Conservation (phyloP, 1,140 invertebrate species). For the Drosophila eugracilis region DNA sequence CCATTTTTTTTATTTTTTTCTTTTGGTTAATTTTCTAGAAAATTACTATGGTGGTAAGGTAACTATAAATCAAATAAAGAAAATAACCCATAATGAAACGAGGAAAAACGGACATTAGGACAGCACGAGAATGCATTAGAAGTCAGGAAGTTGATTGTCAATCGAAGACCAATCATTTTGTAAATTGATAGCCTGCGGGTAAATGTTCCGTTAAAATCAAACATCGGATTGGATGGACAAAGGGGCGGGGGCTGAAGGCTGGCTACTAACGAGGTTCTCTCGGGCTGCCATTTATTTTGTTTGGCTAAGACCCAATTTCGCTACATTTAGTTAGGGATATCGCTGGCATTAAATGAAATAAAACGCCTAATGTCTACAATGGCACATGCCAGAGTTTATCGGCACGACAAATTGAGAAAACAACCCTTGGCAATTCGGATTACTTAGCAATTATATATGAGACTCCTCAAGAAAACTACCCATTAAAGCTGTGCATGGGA, state of each 20-base stretch:
- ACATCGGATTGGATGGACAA: background rate
- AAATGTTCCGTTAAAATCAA: constrained; percentile 8
- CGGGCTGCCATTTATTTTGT: constrained; percentile 5
- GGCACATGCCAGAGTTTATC: constrained; percentile 4
- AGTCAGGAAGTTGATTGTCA: constrained; percentile 13
- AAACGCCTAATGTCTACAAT: background rate
- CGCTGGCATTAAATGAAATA: background rate
- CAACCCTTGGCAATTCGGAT: background rate
- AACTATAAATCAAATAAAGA: constrained; percentile 1
- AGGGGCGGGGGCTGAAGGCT: too few species aligned
- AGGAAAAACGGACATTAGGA: too few species aligned
- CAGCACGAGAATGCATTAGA: constrained; percentile 9
- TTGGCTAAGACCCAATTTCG: constrained; percentile 6
- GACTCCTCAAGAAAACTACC: background rate
- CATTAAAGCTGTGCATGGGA: background rate
- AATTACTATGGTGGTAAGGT: background rate
- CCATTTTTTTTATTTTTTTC: too few species aligned
- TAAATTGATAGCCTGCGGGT: constrained; percentile 8
- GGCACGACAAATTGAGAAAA: constrained; percentile 11
- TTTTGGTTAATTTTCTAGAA: background rate
- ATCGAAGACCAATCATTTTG: constrained; percentile 11
- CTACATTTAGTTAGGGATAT: constrained; percentile 3
- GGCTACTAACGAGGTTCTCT: constrained; percentile 10
- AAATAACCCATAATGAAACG: background rate
- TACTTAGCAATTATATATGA: constrained; percentile 2